Percentiles rank a stretch among this genome's conserved stretches.
Evolutionary conservation across 1,140 invertebrate genomes (phyloP).

Genomic region (Pissodes strobi): DNA sequence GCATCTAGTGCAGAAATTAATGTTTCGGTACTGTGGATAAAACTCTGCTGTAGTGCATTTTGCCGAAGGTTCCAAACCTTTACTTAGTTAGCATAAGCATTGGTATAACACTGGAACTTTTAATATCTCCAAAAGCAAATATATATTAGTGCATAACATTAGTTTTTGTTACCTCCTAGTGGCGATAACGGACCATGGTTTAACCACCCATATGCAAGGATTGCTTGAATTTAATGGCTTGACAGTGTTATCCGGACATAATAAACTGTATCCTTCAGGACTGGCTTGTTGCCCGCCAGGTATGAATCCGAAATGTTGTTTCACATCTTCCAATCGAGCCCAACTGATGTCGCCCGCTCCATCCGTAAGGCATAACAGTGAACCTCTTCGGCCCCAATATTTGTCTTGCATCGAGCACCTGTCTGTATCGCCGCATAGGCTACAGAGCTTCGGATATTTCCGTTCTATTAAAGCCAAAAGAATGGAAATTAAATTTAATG

Average conservation of each 20-base stretch:
- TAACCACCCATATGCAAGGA: conserved; percentile 77
- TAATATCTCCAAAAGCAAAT: background rate
- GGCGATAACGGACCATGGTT: conserved; percentile 73
- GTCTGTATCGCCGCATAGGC: conserved; percentile 65
- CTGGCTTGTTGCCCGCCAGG: conserved; percentile 50
- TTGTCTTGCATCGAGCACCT: conserved; percentile 71
- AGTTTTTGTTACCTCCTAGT: conserved; percentile 63
- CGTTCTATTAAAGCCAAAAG: conserved; percentile 62
- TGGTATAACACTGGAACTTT: no score
- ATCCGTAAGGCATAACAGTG: conserved; percentile 76
- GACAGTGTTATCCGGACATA: conserved; percentile 81
- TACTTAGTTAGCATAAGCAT: no score
- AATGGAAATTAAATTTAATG: background rate
- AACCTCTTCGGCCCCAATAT: conserved; percentile 79
- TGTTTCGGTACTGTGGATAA: no score
- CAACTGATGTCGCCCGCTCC: conserved; percentile 80
- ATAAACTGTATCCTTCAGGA: conserved; percentile 66
- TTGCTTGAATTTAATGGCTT: conserved; percentile 61
- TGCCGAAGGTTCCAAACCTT: no score
- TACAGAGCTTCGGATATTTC: conserved; percentile 72
- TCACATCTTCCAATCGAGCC: conserved; percentile 69
- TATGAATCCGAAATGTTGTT: conserved; percentile 66
- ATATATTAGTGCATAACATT: conserved; percentile 14
- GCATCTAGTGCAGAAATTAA: no score
- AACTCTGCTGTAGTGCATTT: no score